Percentiles rank a stretch among this genome's conserved stretches.
Conservation (phyloP, 2,797 vertebrate genomes). For the Pterois miles region DNA sequence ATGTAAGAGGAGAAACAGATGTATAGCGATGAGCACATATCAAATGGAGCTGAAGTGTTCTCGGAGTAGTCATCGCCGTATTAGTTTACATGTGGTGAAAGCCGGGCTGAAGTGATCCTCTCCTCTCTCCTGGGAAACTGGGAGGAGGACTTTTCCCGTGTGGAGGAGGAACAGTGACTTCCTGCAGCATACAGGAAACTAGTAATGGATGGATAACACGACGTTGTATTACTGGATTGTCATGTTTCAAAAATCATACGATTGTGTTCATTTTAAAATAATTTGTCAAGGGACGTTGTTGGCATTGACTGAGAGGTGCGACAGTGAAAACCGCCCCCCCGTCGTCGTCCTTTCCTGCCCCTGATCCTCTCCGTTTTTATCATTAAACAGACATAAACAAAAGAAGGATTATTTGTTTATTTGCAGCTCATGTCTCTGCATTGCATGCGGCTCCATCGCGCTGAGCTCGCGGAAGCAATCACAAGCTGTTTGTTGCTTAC, state of each 20-base stretch:
- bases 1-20: slow-evolving; percentile 24
- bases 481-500: slow-evolving; percentile 75
- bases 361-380: slow-evolving; percentile 50
- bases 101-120: slow-evolving; percentile 20
- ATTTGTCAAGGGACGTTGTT: neutral
- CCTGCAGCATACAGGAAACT: neutral
- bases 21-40: slow-evolving; percentile 34
- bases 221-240: neutral
- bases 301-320: slow-evolving; percentile 5
- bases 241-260: neutral
- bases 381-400: slow-evolving; percentile 70
- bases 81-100: slow-evolving; percentile 32
- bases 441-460: slow-evolving; percentile 42
- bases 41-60: slow-evolving; percentile 41
- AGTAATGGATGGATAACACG: neutral
- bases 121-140: slow-evolving; percentile 1
- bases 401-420: slow-evolving; percentile 47
- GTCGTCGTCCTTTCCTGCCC: slow-evolving; percentile 15
- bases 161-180: slow-evolving; percentile 7
- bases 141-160: slow-evolving; percentile 4
- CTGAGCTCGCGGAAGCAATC: slow-evolving; percentile 58
- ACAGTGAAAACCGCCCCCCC: neutral
- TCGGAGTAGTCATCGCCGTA: slow-evolving; percentile 19
- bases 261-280: slow-evolving; percentile 8
- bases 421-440: slow-evolving; percentile 7